Evolutionary conservation across 2,113 vertebrate species (phyloP), one percentile per base, ranked within the genome.

Genomic region (Addax nasomaculatus): DNA sequence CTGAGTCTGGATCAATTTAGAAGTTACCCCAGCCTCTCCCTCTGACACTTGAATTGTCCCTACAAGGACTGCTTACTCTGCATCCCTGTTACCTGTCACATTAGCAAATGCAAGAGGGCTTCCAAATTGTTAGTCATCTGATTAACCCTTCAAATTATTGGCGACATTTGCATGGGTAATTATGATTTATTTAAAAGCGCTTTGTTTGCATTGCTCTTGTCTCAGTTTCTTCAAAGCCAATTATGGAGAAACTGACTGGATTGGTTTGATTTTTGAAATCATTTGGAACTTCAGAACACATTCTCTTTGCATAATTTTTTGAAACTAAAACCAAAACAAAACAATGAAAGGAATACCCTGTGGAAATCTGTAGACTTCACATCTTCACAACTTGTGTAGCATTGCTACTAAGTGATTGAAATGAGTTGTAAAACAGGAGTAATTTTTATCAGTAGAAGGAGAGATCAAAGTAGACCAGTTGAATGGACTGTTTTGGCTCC

Each of bases 181-280:
- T 98, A 98, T 98, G 93, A 98, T 98, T 98, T 98, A 98, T 98
- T 98, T 98, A 98, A 98, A 99, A 98, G 94, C 95, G 43, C 97
- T 98, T 97, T 98, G 98, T 80, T 98, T 97, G 97, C 97, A 97
- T 98, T 98, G 97, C 94, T 97, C 98, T 98, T 98, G 86, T 97
- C 98, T 98, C 90, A 89, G 92, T 98, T 98, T 98, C 97, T 93
- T 84, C 97, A 97, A 98, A 98, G 97, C 96, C 97, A 98, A 97
- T 98, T 98, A 98, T 90, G 94, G 92, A 98, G 97, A 98, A 97
- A 98, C 98, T 95, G 89, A 96, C 97, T 97, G 89, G 86, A 93
- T 97, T 96, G 96, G 76, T 92, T 98, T 98, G 97, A 98, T 98
- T 96, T 97, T 98, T 97, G 49, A 98, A 96, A 94, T 92, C 97